Evolutionary conservation across 1,140 invertebrate species (phyloP).

Genomic region (Zaprionus kolodkinae): DNA sequence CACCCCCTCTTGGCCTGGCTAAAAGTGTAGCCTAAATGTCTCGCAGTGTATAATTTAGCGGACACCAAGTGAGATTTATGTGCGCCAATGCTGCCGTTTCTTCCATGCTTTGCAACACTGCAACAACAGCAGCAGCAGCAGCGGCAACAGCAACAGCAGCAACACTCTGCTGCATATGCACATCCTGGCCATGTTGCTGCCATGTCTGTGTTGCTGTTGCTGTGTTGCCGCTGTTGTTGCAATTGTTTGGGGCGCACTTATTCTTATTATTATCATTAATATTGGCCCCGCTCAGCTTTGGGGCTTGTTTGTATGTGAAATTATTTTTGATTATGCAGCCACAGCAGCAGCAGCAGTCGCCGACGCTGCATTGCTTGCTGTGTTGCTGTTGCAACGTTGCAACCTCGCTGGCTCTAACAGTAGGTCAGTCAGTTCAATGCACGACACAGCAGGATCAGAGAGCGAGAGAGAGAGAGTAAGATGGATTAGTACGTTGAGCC

Average conservation of each 20-base stretch:
- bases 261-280: slow-evolving; percentile 83
- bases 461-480: slow-evolving; percentile 18
- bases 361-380: background rate
- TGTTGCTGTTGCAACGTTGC: slow-evolving; percentile 13
- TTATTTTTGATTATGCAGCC: slow-evolving; percentile 82
- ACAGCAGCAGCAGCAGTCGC: slow-evolving; percentile 33
- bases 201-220: slow-evolving; percentile 36
- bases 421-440: slow-evolving; percentile 76
- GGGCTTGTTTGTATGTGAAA: slow-evolving; percentile 82
- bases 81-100: slow-evolving; percentile 78
- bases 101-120: slow-evolving; percentile 24
- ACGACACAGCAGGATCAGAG: slow-evolving; percentile 21
- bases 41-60: slow-evolving; percentile 84
- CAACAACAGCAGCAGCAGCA: background rate
- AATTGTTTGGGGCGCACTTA: slow-evolving; percentile 79
- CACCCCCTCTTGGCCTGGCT: slow-evolving; percentile 37
- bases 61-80: slow-evolving; percentile 85
- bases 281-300: slow-evolving; percentile 65
- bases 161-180: background rate
- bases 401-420: slow-evolving; percentile 52
- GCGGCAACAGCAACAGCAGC: background rate
- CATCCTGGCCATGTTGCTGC: slow-evolving; percentile 2
- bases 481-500: slow-evolving; percentile 63
- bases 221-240: slow-evolving; percentile 45
- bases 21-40: slow-evolving; percentile 83